phyloP scores from a whole-genome alignment of 2,888 invertebrate species.

The Hedya salicella region DNA sequence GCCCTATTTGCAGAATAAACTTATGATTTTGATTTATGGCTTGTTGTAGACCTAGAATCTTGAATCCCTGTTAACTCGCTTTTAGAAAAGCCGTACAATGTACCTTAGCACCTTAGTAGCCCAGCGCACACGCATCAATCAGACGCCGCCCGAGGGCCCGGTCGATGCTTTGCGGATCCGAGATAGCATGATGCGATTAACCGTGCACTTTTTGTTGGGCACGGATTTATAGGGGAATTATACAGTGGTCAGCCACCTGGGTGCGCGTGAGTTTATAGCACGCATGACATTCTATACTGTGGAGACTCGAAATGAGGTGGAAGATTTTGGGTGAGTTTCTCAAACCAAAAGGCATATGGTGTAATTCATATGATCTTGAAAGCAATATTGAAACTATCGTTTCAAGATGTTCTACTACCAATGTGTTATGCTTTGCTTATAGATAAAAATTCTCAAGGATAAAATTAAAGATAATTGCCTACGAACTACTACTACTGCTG shows the following conservation, averaged over 20 bases:
- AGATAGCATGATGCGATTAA: constrained; percentile 51
- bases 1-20: too few relatives aligned
- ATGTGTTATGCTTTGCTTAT: too few relatives aligned
- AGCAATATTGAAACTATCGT: too few relatives aligned
- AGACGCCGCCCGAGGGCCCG: constrained; percentile 44
- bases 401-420: too few relatives aligned
- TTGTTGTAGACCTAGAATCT: too few relatives aligned
- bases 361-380: not conserved
- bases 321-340: not conserved
- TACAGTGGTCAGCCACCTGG: constrained; percentile 28
- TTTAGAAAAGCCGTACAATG: not conserved
- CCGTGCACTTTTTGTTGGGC: constrained; percentile 30
- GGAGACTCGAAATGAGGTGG: not conserved
- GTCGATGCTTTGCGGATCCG: constrained; percentile 44
- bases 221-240: constrained; percentile 22
- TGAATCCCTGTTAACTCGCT: too few relatives aligned
- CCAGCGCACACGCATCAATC: constrained; percentile 47
- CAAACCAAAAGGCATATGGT: not conserved
- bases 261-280: not conserved
- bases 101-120: constrained; percentile 9
- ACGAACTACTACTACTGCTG: too few relatives aligned
- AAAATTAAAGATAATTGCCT: too few relatives aligned
- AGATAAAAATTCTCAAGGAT: too few relatives aligned
- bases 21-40: too few relatives aligned
- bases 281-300: not conserved